Base-by-base conservation (phyloP, 1,140 invertebrate genomes). In the Pseudomyrmex flavicornis region DNA sequence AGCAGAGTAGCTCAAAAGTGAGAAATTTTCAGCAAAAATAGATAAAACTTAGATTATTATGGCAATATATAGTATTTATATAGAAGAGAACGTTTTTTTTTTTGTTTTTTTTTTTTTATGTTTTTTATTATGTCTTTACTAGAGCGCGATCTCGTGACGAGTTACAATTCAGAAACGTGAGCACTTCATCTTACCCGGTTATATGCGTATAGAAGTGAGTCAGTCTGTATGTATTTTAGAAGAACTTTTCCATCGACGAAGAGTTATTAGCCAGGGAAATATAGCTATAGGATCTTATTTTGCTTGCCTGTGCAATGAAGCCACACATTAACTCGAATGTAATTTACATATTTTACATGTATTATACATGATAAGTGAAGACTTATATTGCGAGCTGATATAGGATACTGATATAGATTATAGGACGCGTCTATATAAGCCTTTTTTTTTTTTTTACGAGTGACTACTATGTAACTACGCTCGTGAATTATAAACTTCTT, bases 21-120 rank as follows among this genome's bases (percentile, higher is more conserved):
- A 88, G 86, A 91, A 90, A 87, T 88, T 69, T 86, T 83, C 90
- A 87, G 89, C 87, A 91, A 91, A 92, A 91, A 91, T 91, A 92
- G 83, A 92, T 88, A 80, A 85, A 91, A 92, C 84, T 84, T 90
- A 88, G 84, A 91, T 90, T 88, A 86, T 76, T 89, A 84, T 70
- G 74, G 83, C 85, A 54, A n/a, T 83, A 54, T 83, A 75, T 83
- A 87, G 85, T 89, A 91, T 84, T 84, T 90, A 91, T 88, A 91
- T 89, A 89, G 86, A 91, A 91, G 88, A 92, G 90, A 65, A 88
- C 86, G 62, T 62, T 68, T 84, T 70, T 63, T 80, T 82, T 85
- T 65, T 61, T 74, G 44, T 50, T 44, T 74, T 59, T 48, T 46
- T 56, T 12, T 17, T 17, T 17, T 17, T 17, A 0, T 17, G 0